A percentile compares a stretch with the other conserved stretches of the same genome.
Conservation (phyloP, 2,888 invertebrate species). For the Camptogramma bilineatum region DNA sequence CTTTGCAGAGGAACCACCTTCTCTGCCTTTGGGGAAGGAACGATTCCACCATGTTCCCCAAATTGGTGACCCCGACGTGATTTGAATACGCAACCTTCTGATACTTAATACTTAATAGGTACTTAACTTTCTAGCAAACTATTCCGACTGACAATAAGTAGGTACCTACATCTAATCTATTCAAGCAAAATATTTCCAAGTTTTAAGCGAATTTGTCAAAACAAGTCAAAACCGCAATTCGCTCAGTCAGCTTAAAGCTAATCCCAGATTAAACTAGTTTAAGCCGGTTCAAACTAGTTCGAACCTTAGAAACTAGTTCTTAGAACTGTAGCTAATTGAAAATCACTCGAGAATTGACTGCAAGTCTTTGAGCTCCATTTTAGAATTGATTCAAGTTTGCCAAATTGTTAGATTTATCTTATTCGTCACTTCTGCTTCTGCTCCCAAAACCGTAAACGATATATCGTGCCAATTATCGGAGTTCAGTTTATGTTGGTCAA, state of each 20-base stretch:
- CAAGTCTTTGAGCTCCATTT: neutral
- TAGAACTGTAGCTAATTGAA: constrained; percentile 4
- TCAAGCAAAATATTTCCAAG: neutral
- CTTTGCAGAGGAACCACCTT: no score
- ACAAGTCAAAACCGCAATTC: constrained; percentile 3
- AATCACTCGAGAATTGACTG: neutral
- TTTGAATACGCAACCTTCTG: constrained; percentile 99
- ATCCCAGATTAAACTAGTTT: constrained; percentile 4
- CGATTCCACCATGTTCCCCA: no score
- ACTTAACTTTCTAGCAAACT: no score
- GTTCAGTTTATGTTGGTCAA: no score
- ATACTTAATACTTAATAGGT: no score
- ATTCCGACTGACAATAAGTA: no score
- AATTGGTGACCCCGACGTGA: constrained; percentile 99
- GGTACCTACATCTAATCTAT: neutral
- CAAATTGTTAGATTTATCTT: no score
- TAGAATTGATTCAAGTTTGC: neutral
- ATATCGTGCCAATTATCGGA: no score
- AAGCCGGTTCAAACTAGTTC: constrained; percentile 7
- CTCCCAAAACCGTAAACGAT: no score
- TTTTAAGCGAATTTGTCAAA: neutral
- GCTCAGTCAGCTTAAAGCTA: constrained; percentile 2
- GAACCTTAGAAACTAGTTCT: neutral
- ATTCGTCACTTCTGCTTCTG: no score
- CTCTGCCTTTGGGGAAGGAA: no score